Conservation (phyloP, 2,888 invertebrate genomes). For the Blastobasis adustella region DNA sequence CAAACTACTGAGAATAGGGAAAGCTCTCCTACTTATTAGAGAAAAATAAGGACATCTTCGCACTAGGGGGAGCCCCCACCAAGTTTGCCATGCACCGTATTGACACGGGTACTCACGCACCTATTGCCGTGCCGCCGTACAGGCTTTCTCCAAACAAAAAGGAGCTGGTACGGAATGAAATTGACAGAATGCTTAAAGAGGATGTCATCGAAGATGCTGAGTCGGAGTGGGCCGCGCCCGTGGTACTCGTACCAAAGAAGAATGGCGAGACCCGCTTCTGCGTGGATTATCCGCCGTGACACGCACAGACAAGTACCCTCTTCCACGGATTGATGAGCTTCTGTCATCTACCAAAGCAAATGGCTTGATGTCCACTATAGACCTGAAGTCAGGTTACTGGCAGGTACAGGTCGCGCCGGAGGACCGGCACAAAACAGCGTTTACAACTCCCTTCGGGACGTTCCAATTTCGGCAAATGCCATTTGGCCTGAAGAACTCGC, state of each 20-base stretch:
- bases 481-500: conserved; percentile 14
- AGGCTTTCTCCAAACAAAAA: conserved; percentile 6
- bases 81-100: conserved; percentile 18
- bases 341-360: no score
- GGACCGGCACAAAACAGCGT: no score
- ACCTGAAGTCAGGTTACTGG: conserved; percentile 33
- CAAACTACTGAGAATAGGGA: background rate
- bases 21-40: background rate
- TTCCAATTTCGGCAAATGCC: no score
- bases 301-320: conserved; percentile 23
- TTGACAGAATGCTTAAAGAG: conserved; percentile 24
- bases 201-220: conserved; percentile 33
- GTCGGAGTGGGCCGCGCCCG: conserved; percentile 31
- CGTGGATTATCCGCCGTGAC: conserved; percentile 25
- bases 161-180: conserved; percentile 8
- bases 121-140: background rate
- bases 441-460: no score
- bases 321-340: conserved; percentile 32
- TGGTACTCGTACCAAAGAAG: conserved; percentile 30
- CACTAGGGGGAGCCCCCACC: background rate
- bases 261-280: conserved; percentile 25
- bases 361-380: conserved; percentile 15
- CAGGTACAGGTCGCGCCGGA: conserved; percentile 17
- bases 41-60: background rate
- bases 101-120: conserved; percentile 20